Evolutionary conservation across 2,797 vertebrate genomes (phyloP).

Genomic region (Epinephelus malabaricus): DNA sequence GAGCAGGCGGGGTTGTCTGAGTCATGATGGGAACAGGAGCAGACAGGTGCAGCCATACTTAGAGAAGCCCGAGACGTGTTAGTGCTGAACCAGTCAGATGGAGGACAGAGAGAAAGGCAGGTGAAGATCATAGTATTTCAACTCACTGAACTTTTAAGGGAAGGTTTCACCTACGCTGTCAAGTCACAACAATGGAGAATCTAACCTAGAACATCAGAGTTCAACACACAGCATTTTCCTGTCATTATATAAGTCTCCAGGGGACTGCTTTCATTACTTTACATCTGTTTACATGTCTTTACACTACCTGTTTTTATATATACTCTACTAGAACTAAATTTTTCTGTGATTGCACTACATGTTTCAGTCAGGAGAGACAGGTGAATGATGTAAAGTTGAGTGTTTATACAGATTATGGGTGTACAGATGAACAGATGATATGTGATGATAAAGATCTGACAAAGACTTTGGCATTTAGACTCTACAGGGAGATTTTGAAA

Average conservation of each 20-base stretch:
- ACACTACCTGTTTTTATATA: too few species aligned
- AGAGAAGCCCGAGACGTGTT: slow-evolving; percentile 32
- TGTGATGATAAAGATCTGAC: too few species aligned
- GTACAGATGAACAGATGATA: too few species aligned
- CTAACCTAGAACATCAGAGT: background rate
- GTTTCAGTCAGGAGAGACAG: too few species aligned
- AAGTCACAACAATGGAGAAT: background rate
- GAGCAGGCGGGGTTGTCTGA: slow-evolving; percentile 14
- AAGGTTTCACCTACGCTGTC: background rate
- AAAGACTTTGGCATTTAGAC: too few species aligned
- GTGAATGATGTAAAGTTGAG: too few species aligned
- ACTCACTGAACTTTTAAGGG: background rate
- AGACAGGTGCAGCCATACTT: slow-evolving; percentile 42
- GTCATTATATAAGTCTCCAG: background rate
- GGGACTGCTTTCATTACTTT: too few species aligned
- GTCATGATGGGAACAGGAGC: slow-evolving; percentile 35
- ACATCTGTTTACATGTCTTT: too few species aligned
- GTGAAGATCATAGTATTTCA: slow-evolving; percentile 7
- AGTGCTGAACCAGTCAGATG: slow-evolving; percentile 25
- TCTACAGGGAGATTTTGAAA: too few species aligned
- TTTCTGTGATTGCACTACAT: too few species aligned
- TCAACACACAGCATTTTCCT: background rate
- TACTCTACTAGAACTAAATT: too few species aligned
- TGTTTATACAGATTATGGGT: too few species aligned
- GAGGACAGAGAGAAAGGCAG: slow-evolving; percentile 12